phyloP scores from a whole-genome alignment of 2,888 invertebrate species.

The Clitarchus hookeri region DNA sequence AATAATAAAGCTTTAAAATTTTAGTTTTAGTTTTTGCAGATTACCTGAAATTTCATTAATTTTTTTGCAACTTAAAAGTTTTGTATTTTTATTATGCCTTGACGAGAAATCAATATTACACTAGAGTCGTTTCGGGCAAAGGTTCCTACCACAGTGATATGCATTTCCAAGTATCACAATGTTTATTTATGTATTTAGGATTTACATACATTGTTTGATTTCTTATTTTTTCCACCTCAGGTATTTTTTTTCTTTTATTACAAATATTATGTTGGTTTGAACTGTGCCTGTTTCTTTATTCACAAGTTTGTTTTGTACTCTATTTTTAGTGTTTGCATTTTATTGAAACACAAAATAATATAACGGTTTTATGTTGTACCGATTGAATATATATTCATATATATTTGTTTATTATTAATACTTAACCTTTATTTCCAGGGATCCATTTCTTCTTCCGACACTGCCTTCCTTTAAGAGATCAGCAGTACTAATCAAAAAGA shows the following conservation, averaged over 20 bases:
- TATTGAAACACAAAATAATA: neutral
- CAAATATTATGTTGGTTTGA: too few species aligned
- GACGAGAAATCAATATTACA: neutral
- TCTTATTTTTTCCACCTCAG: neutral
- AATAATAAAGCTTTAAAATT: too few species aligned
- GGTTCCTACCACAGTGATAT: too few species aligned
- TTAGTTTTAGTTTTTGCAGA: too few species aligned
- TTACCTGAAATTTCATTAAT: too few species aligned
- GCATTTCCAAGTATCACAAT: too few species aligned
- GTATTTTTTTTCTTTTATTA: too few species aligned
- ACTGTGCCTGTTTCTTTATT: too few species aligned
- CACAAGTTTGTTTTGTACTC: neutral
- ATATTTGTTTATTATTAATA: neutral
- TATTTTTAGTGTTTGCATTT: neutral
- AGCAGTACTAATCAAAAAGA: constrained; percentile 65
- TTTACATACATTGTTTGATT: too few species aligned
- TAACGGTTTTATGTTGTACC: neutral
- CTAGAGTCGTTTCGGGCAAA: too few species aligned
- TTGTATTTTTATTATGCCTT: neutral
- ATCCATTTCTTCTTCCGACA: constrained; percentile 77
- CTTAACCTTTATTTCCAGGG: constrained; percentile 54
- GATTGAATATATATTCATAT: constrained; percentile 46
- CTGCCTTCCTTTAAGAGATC: constrained; percentile 68
- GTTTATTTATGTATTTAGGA: too few species aligned
- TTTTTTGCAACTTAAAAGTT: too few species aligned